Conservation (phyloP, 2,888 invertebrate species). For the Timandra comae region DNA sequence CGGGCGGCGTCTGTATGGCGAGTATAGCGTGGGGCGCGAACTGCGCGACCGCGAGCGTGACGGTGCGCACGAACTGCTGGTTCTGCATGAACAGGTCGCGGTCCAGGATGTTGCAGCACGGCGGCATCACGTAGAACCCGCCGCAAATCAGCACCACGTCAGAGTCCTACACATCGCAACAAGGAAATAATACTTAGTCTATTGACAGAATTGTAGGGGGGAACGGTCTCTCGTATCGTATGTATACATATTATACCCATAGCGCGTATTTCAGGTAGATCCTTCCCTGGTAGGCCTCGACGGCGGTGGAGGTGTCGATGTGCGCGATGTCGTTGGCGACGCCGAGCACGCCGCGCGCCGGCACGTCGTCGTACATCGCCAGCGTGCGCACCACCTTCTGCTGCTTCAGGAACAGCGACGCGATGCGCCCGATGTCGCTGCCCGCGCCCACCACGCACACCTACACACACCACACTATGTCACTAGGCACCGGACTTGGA, state of each 20-base stretch:
- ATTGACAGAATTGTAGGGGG: background rate
- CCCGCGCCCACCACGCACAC: slow-evolving; percentile 60
- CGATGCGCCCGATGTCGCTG: slow-evolving; percentile 56
- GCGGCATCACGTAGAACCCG: slow-evolving; percentile 46
- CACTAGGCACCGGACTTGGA: no score
- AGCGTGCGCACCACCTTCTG: slow-evolving; percentile 47
- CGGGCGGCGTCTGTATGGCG: slow-evolving; percentile 63
- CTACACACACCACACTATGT: slow-evolving; percentile 26
- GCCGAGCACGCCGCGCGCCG: slow-evolving; percentile 45
- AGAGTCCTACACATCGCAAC: slow-evolving; percentile 35
- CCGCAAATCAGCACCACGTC: slow-evolving; percentile 67
- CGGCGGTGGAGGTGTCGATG: slow-evolving; percentile 55
- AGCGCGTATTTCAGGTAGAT: slow-evolving; percentile 41
- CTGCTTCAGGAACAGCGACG: slow-evolving; percentile 54
- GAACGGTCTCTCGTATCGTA: background rate
- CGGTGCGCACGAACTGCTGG: slow-evolving; percentile 51
- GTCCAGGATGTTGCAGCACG: slow-evolving; percentile 47
- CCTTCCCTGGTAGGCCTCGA: slow-evolving; percentile 59
- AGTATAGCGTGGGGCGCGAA: slow-evolving; percentile 57
- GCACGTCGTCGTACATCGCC: slow-evolving; percentile 52
- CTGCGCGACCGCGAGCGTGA: slow-evolving; percentile 45
- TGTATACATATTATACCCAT: slow-evolving; percentile 43
- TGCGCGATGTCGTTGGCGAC: slow-evolving; percentile 58
- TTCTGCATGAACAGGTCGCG: slow-evolving; percentile 58
- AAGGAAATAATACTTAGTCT: background rate